Evolutionary conservation across 2,888 invertebrate genomes (phyloP), one percentile per base, ranked within the genome.

Genomic region (Lutraria lutraria): DNA sequence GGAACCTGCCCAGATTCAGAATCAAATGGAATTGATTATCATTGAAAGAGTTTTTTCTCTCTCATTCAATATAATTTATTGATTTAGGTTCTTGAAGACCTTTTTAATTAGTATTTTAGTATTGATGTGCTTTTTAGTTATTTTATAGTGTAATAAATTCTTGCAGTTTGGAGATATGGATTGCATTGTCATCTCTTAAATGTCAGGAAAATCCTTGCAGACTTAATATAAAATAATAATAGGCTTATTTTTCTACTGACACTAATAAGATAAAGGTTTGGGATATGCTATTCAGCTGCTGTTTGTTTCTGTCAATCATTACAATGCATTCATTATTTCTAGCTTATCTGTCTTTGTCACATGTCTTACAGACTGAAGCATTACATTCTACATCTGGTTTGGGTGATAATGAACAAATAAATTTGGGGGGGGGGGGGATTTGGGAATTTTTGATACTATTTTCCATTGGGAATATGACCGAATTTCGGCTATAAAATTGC

Each of bases 241-340:
- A 21, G 25, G 63, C 63, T 68, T n/a, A 43, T 43, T 68, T 25
- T 68, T 68, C 63, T 68, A 68, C 63, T 68, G 63, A 68, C 63
- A 68, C 63, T 68, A 68, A 68, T 68, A 68, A 25, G 63, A 68
- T 68, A 25, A 68, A 68, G 63, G 63, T n/a, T 68, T n/a, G 63
- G 12, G 25, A n/a, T 12, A 25, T 68, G n/a, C 25, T 68, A 4
- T 68, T 68, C n/a, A n/a, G 25, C 12, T 68, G 63, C 25, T 68
- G 25, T 68, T 68, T 68, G 25, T 68, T 68, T 25, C 25, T 68
- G 63, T 68, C 63, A 68, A 68, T 68, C 63, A 68, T 68, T 10
- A 68, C 63, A 68, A 25, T 68, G 63, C 63, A 68, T 68, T 68
- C 25, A 68, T 68, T 25, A 25, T 68, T 68, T 68, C 8, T 13